phyloP scores from a whole-genome alignment of 2,888 invertebrate species.

The Asteroscopus sphinx region DNA sequence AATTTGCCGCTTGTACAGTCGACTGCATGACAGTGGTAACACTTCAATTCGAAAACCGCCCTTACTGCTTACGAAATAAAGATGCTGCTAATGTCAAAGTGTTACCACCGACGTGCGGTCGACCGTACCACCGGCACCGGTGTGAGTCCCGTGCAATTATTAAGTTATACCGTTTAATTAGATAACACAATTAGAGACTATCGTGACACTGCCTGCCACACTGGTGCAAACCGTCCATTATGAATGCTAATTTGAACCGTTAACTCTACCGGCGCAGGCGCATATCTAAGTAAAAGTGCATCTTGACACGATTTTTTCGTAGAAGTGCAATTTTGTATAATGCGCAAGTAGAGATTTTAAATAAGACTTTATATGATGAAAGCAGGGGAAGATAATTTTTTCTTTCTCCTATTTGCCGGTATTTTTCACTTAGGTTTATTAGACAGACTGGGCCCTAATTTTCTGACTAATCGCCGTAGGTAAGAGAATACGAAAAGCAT shows the following conservation, averaged over 20 bases:
- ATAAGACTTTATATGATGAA: too few relatives aligned
- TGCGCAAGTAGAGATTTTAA: neutral
- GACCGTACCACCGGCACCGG: too few relatives aligned
- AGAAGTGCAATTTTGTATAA: constrained; percentile 16
- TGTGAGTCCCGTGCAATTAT: constrained; percentile 70
- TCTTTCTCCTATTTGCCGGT: too few relatives aligned
- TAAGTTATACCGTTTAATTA: constrained; percentile 80
- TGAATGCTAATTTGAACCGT: constrained; percentile 74
- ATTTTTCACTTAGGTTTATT: too few relatives aligned
- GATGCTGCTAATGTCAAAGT: too few relatives aligned
- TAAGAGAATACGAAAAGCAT: too few relatives aligned
- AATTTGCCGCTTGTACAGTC: constrained; percentile 73
- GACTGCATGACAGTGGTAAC: too few relatives aligned
- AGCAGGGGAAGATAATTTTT: neutral
- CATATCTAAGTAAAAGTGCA: constrained; percentile 51
- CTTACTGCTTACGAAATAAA: too few relatives aligned
- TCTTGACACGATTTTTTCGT: constrained; percentile 30
- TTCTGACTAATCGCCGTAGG: too few relatives aligned
- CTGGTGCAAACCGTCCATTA: constrained; percentile 75
- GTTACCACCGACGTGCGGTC: too few relatives aligned
- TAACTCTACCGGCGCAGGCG: constrained; percentile 40
- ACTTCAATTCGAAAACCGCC: too few relatives aligned
- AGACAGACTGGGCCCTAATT: too few relatives aligned
- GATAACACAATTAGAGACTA: constrained; percentile 76
- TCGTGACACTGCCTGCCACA: constrained; percentile 74